Evolutionary conservation across 2,797 vertebrate species (phyloP).

Genomic region (Triplophysa bombifrons): DNA sequence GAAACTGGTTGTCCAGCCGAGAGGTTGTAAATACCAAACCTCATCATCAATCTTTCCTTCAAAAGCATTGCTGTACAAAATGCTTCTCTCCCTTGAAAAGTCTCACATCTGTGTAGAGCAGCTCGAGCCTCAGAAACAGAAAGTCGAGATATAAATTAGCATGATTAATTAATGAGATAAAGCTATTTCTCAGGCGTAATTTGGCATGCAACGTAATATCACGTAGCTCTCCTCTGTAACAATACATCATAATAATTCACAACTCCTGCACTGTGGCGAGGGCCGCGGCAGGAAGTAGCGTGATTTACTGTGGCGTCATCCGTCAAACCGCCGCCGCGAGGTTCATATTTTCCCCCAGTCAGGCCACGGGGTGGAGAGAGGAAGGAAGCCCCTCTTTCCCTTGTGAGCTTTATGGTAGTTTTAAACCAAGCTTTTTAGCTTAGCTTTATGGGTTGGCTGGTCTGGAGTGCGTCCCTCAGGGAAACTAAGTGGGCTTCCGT

Average conservation of each 20-base stretch:
- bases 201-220: constrained; percentile 62
- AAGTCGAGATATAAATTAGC: constrained; percentile 57
- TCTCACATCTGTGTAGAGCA: constrained; percentile 53
- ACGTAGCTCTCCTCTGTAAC: constrained; percentile 57
- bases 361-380: constrained; percentile 39
- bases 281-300: constrained; percentile 57
- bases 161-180: constrained; percentile 62
- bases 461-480: constrained; percentile 46
- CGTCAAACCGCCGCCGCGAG: constrained; percentile 52
- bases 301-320: constrained; percentile 61
- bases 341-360: constrained; percentile 52
- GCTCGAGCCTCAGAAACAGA: constrained; percentile 56
- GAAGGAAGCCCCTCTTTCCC: constrained; percentile 53
- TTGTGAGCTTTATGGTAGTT: constrained; percentile 43
- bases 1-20: constrained; percentile 49
- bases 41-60: constrained; percentile 47
- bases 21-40: constrained; percentile 53
- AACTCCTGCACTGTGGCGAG: constrained; percentile 52
- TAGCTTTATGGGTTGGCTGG: constrained; percentile 56
- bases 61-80: constrained; percentile 43
- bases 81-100: constrained; percentile 36
- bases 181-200: constrained; percentile 60
- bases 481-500: constrained; percentile 35
- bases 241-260: constrained; percentile 66
- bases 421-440: constrained; percentile 54